Base-by-base conservation (phyloP, 2,888 invertebrate genomes). In the Trissoscelio sp. region DNA sequence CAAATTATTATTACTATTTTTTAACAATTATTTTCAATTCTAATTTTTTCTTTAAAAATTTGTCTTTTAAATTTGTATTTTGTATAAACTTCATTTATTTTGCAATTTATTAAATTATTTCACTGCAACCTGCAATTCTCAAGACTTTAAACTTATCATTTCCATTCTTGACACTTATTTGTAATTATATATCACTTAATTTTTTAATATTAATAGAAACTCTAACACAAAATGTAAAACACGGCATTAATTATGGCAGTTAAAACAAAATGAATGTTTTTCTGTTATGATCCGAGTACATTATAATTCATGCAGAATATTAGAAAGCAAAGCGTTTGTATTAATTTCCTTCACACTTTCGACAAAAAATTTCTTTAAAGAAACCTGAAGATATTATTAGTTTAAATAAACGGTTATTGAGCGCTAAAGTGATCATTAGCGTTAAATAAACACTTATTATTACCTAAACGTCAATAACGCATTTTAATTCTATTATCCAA, bases 271-370 rank as follows among this genome's bases (percentile, higher is more conserved):
- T 12, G n/a, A 42, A 55, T 18, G 28, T 22, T 42, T n/a, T 24
- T 53, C 18, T 67, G 28, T 57, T 55, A 53, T 46, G 9, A 69
- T 44, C n/a, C 14, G 12, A 37, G 28, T 53, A 24, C 16, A 39
- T 55, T 44, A 69, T 69, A n/a, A n/a, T 67, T 18, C 55, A 57
- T 57, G 44, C 34, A 2, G 44, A 42, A 57, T 57, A 46, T 69
- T 69, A 69, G 69, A 69, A 69, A 69, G 69, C 55, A 44, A 57
- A 31, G 44, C 11, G 44, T 31, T 44, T 55, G 22, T 46, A 69
- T 69, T 55, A 42, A 69, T 69, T 69, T 69, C 53, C 69, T 70
- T 70, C 69, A 58, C 69, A 70, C 69, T 70, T 70, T 70, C 69
- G 57, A 70, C 69, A 58, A 70, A 70, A 69, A 70, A 70, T 58